Conservation (phyloP, 2,797 vertebrate species). For the Crenuchus spilurus region DNA sequence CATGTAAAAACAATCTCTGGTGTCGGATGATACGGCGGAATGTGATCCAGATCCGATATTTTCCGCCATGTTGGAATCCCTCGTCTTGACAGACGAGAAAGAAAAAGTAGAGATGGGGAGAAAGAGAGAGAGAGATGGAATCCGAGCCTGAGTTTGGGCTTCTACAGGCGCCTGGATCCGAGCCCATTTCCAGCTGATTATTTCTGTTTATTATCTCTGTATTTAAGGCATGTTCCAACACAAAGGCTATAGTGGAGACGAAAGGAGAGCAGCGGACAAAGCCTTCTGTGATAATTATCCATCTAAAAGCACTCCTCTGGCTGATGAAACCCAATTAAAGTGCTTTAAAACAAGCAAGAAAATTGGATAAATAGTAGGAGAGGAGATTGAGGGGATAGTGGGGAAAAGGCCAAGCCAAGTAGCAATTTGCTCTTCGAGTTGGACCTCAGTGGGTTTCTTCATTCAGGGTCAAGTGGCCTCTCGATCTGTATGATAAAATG, state of each 20-base stretch:
- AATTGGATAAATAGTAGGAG: conserved; percentile 49
- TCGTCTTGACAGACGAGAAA: conserved; percentile 37
- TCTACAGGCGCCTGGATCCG: conserved; percentile 24
- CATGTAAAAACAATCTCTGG: conserved; percentile 45
- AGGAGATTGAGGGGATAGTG: conserved; percentile 37
- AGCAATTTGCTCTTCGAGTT: conserved; percentile 28
- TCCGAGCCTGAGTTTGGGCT: conserved; percentile 27
- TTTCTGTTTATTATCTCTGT: conserved; percentile 49
- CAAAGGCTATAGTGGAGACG: conserved; percentile 43
- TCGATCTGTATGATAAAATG: too few species aligned
- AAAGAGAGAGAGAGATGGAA: conserved; percentile 21
- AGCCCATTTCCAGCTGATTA: conserved; percentile 45
- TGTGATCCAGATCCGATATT: conserved; percentile 52
- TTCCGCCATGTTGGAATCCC: conserved; percentile 55
- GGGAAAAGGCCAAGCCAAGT: not conserved
- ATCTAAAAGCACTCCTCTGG: conserved; percentile 56
- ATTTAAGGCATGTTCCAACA: conserved; percentile 47
- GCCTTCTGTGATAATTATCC: conserved; percentile 59
- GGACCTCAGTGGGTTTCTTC: not conserved
- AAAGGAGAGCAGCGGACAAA: conserved; percentile 47
- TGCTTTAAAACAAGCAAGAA: conserved; percentile 50
- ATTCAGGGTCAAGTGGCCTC: too few species aligned
- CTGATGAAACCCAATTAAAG: conserved; percentile 62
- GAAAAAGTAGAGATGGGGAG: conserved; percentile 21
- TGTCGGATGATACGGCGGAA: conserved; percentile 50